Base-by-base conservation (phyloP, 2,113 vertebrate species). In the Mastomys natalensis region DNA sequence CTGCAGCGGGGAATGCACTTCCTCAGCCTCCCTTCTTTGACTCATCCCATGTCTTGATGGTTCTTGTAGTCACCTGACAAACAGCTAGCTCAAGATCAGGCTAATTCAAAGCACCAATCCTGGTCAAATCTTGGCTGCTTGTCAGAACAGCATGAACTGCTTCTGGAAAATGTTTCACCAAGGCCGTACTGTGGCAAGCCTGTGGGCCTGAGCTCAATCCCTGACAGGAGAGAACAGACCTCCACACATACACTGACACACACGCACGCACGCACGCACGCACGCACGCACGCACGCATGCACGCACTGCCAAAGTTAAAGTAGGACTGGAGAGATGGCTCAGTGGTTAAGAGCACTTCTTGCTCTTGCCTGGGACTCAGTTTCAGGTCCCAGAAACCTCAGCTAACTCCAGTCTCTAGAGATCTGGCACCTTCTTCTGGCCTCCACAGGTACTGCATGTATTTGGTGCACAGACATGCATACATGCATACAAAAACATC, bases 1-100 rank as follows among this genome's bases (percentile, higher is more conserved):
- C 3, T 81, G 34, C 24, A 2, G 40, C 3, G 11, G 15, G 5
- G 12, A 12, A 22, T 3, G 34, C 2, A 6, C 51, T 11, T 15
- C 43, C n/a, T n/a, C 8, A 1, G 29, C 40, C 13, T 68, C 66
- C 31, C 12, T 68, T 37, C 66, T 37, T 51, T 1, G 0, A 6
- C 51, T 68, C 66, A 68, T 68, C 12, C 70, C 72, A 3, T 1
- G 53, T 8, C 22, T 88, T 73, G 55, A 45, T 45, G 7, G 5
- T 7, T 51, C 19, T 73, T 37, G 3, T 29, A 13, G 55, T n/a
- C 7, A 19, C 53, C 45, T 51, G 45, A n/a, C 74, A 0, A 48
- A 37, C 12, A 22, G 40, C 64, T 88, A 2, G 2, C 45, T 80
- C 62, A 68, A 80, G 55, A 40, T 84, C 85, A 82, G 24, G n/a